Evolutionary conservation across 2,888 invertebrate genomes (phyloP).

Genomic region (Caenorhabditis plicata): DNA sequence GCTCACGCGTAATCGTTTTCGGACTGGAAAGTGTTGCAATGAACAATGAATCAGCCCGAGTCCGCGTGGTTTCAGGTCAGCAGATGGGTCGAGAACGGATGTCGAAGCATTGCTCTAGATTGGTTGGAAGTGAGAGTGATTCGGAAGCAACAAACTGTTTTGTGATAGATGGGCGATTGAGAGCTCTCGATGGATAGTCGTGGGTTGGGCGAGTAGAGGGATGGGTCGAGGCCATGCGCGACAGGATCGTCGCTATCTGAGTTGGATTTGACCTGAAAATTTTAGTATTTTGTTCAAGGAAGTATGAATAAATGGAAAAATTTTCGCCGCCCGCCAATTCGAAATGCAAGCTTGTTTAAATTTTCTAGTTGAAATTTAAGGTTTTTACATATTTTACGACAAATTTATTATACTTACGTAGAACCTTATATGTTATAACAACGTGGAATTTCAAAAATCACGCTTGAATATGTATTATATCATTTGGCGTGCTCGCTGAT

Average conservation of each 20-base stretch:
- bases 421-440: no score
- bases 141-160: constrained; percentile 12
- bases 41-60: constrained; percentile 65
- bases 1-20: constrained; percentile 67
- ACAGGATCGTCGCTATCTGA: constrained; percentile 47
- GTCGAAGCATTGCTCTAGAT: constrained; percentile 22
- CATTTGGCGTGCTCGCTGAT: no score
- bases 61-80: constrained; percentile 51
- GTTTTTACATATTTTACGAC: no score
- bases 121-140: background rate
- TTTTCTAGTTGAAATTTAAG: no score
- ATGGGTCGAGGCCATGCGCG: constrained; percentile 58
- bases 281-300: no score
- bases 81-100: constrained; percentile 35
- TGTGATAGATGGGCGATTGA: constrained; percentile 15
- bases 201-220: constrained; percentile 48
- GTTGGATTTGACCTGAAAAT: no score
- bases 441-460: no score
- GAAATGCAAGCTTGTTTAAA: no score
- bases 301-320: no score
- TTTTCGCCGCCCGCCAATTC: no score
- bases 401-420: no score
- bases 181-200: constrained; percentile 27
- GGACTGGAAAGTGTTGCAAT: constrained; percentile 67
- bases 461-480: no score